Percentiles rank a stretch among this genome's conserved stretches.
phyloP scores from a whole-genome alignment of 2,797 vertebrate species.

The Clarias platycephalus region DNA sequence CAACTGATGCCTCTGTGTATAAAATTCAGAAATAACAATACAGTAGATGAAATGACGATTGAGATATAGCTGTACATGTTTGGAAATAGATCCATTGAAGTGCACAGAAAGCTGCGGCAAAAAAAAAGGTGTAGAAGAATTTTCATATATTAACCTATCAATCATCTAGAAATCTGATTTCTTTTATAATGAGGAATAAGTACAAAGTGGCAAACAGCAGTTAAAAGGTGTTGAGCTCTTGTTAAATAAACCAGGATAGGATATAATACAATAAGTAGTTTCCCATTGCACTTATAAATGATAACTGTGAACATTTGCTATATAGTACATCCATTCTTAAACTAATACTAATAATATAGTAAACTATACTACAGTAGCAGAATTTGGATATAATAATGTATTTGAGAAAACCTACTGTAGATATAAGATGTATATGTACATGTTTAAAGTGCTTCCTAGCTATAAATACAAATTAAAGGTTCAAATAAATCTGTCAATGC shows the following conservation, averaged over 20 bases:
- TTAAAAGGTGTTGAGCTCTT: not conserved
- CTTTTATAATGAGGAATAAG: not conserved
- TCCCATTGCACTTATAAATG: not conserved
- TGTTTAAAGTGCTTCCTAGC: not conserved
- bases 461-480: not conserved
- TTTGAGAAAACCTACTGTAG: not conserved
- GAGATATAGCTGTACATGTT: not conserved
- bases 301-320: not conserved
- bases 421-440: not conserved
- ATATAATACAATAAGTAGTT: not conserved
- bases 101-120: not conserved
- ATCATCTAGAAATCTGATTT: not conserved
- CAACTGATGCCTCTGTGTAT: not conserved
- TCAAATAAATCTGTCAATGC: not conserved
- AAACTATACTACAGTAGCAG: not conserved
- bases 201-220: not conserved
- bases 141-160: not conserved
- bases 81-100: not conserved
- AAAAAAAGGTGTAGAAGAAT: not conserved
- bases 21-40: not conserved
- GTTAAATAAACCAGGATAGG: not conserved
- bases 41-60: not conserved
- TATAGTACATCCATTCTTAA: not conserved
- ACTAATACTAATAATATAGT: not conserved
- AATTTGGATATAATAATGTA: not conserved